Evolutionary conservation across 2,797 vertebrate species (phyloP).

Genomic region (Meriones psammophilus): DNA sequence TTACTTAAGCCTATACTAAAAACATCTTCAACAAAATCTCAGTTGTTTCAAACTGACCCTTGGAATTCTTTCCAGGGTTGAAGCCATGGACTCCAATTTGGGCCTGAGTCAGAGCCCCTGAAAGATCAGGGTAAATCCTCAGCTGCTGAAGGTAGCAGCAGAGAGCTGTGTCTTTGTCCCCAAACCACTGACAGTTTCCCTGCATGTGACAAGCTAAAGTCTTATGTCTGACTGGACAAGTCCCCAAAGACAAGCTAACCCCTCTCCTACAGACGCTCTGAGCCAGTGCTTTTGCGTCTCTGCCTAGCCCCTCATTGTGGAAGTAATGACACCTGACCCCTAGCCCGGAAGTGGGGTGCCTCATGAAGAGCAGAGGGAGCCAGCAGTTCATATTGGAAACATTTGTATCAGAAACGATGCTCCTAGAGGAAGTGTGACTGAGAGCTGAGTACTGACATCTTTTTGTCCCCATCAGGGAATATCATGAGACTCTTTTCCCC

Average conservation of each 20-base stretch:
- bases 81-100: not conserved
- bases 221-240: not conserved
- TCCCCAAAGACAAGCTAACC: not conserved
- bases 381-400: not conserved
- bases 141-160: not conserved
- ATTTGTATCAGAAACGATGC: not conserved
- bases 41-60: not conserved
- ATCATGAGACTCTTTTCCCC: not conserved
- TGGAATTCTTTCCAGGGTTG: not conserved
- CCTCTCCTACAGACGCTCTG: not conserved
- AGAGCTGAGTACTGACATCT: not conserved
- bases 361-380: not conserved
- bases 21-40: not conserved
- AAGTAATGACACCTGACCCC: not conserved
- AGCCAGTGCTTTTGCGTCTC: not conserved
- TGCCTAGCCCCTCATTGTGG: not conserved
- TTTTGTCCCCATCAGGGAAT: too few species aligned
- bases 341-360: not conserved
- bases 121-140: not conserved
- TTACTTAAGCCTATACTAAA: not conserved
- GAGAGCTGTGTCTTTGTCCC: not conserved
- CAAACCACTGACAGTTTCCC: not conserved
- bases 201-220: not conserved
- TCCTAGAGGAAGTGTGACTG: not conserved
- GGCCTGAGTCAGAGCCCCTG: not conserved